Percentiles rank a stretch among this genome's conserved stretches.
Conservation (phyloP, 2,113 vertebrate species). For the Hippocampus mohnikei region DNA sequence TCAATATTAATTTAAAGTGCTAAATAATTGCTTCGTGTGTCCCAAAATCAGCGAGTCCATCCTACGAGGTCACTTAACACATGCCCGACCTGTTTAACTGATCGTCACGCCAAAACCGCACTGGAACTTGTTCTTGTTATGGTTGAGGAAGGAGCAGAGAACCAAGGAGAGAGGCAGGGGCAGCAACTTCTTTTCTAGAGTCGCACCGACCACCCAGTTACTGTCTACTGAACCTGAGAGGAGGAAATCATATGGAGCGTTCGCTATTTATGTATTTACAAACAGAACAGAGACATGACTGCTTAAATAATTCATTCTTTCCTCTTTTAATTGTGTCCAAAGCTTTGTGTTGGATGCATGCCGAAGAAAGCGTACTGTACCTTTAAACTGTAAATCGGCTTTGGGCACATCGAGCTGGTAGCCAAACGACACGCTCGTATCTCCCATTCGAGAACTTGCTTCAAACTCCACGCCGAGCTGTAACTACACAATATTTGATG, state of each 20-base stretch:
- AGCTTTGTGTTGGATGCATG: neutral
- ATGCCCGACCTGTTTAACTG: conserved; percentile 64
- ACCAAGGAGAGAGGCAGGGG: conserved; percentile 84
- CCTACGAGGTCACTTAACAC: conserved; percentile 19
- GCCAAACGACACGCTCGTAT: conserved; percentile 82
- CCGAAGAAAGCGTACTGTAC: conserved; percentile 50
- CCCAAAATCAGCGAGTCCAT: conserved; percentile 43
- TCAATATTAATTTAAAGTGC: neutral
- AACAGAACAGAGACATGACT: too few species aligned
- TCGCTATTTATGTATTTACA: neutral
- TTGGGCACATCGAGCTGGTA: conserved; percentile 89
- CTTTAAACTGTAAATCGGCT: conserved; percentile 89
- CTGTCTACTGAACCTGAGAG: conserved; percentile 82
- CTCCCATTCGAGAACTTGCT: conserved; percentile 84
- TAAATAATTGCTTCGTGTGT: conserved; percentile 40
- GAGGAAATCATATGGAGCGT: neutral
- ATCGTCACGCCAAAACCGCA: conserved; percentile 88
- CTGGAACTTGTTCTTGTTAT: conserved; percentile 89
- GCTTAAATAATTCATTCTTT: too few species aligned
- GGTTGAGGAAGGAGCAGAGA: conserved; percentile 87
- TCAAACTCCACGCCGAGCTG: conserved; percentile 90
- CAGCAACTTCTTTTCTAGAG: conserved; percentile 84
- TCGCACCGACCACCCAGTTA: conserved; percentile 87
- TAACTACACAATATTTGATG: conserved; percentile 63
- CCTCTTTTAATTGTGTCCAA: too few species aligned